A percentile compares a stretch with the other conserved stretches of the same genome.
These are phyloP conservation scores for Apis laboriosa DNA, from an alignment of 1,140 invertebrate species.

Conservation along the genomic window DNA sequence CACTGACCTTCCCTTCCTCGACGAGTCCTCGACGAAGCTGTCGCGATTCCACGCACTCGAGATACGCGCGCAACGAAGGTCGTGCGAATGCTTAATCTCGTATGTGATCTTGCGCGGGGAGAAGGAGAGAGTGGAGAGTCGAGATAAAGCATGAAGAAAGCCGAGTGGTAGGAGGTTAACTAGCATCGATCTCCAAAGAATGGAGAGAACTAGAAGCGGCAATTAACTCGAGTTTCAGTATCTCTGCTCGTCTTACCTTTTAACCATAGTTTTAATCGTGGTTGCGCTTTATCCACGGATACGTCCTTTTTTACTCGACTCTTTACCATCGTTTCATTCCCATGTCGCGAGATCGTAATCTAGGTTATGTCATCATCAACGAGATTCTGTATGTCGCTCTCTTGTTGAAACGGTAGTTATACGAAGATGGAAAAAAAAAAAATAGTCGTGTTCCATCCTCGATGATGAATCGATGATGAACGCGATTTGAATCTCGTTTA, in stretches of 20 bases:
- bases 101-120: constrained; percentile 4
- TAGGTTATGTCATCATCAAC: neutral
- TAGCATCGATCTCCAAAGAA: constrained; percentile 53
- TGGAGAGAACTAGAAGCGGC: constrained; percentile 62
- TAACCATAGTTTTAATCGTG: constrained; percentile 44
- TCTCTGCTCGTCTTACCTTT: constrained; percentile 57
- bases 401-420: no score
- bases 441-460: no score
- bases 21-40: constrained; percentile 6
- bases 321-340: neutral
- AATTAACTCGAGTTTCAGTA: constrained; percentile 65
- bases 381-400: neutral
- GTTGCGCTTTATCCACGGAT: constrained; percentile 8
- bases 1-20: constrained; percentile 33
- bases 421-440: no score
- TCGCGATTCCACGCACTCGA: constrained; percentile 19
- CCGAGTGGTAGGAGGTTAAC: constrained; percentile 51
- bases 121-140: constrained; percentile 23
- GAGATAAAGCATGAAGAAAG: constrained; percentile 13
- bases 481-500: no score
- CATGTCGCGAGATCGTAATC: neutral
- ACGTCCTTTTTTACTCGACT: neutral
- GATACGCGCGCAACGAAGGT: constrained; percentile 36
- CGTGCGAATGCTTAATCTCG: constrained; percentile 49
- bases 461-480: no score